Evolutionary conservation across 2,888 invertebrate species (phyloP), one percentile per base, ranked within the genome.

Genomic region (Spatulosminthurus flaviceps): DNA sequence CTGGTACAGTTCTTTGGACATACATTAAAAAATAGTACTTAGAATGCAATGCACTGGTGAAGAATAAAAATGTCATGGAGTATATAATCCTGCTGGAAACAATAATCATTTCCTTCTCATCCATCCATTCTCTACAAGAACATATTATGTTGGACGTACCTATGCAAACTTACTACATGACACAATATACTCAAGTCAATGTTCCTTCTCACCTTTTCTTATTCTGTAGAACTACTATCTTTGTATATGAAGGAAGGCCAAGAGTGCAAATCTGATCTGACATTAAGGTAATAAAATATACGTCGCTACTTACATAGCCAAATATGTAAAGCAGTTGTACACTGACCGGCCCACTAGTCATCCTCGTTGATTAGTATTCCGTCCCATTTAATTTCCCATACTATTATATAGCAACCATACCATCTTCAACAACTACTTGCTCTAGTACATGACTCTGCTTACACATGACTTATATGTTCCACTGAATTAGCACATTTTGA

Each of bases 361-460:
- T 34, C 34, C 34, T 51, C n/a, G n/a, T 51, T 51, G 51, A 51
- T 51, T 51, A 51, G 51, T 51, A 51, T 51, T 51, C 51, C 51
- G 51, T 51, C 51, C 5, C 34, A 51, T 51, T 51, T 51, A 51
- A 51, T 51, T 34, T 51, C 51, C n/a, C 16, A 51, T n/a, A 41
- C 7, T 13, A 41, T 13, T 41, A 9, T 41, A 9, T 41, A 9
- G 41, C 13, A 13, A 7, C 13, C 41, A 7, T 41, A 13, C 13
- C 41, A 41, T 41, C n/a, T n/a, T n/a, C n/a, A n/a, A n/a, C n/a
- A n/a, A n/a, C n/a, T n/a, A n/a, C n/a, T n/a, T n/a, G n/a, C n/a
- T n/a, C n/a, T n/a, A n/a, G n/a, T n/a, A n/a, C n/a, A n/a, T n/a
- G n/a, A n/a, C n/a, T n/a, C n/a, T n/a, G n/a, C n/a, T n/a, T n/a